Evolutionary conservation across 2,113 vertebrate species (phyloP).

Genomic region (Tor tambroides): DNA sequence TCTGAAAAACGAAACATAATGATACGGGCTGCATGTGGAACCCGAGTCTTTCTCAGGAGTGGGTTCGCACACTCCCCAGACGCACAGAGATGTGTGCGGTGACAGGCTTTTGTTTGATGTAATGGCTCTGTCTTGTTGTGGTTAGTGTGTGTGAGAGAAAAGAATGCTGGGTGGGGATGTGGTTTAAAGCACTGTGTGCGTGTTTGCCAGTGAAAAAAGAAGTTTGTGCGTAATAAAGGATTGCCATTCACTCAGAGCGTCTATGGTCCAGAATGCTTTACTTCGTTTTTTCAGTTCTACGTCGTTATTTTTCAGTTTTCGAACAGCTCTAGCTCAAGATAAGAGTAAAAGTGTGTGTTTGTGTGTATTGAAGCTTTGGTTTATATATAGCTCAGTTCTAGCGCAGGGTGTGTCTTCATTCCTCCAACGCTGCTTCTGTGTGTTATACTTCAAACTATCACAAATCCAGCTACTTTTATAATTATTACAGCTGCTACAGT

Average conservation of each 20-base stretch:
- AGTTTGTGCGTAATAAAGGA: slow-evolving; percentile 2
- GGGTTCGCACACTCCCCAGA: slow-evolving; percentile 17
- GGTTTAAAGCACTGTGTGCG: slow-evolving; percentile 44
- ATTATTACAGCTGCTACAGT: too few relatives aligned
- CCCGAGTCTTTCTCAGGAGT: slow-evolving; percentile 4
- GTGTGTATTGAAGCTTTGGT: slow-evolving; percentile 45
- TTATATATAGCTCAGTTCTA: slow-evolving; percentile 67
- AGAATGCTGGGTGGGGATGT: slow-evolving; percentile 55
- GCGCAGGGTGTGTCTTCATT: slow-evolving; percentile 54
- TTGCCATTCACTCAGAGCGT: background rate
- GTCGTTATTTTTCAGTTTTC: slow-evolving; percentile 38
- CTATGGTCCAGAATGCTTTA: slow-evolving; percentile 60
- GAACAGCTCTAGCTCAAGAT: background rate
- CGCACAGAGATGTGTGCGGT: slow-evolving; percentile 41
- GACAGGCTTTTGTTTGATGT: slow-evolving; percentile 57
- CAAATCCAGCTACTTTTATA: background rate
- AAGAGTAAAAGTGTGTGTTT: background rate
- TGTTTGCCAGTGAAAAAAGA: background rate
- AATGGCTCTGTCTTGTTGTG: slow-evolving; percentile 54
- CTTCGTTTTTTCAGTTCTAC: slow-evolving; percentile 69
- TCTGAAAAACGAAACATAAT: background rate
- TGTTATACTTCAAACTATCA: background rate
- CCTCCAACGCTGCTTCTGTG: slow-evolving; percentile 3
- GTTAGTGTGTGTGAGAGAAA: slow-evolving; percentile 43
- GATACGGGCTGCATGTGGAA: background rate